Evolutionary conservation across 2,113 vertebrate species (phyloP).

Genomic region (Manacus vitellinus): DNA sequence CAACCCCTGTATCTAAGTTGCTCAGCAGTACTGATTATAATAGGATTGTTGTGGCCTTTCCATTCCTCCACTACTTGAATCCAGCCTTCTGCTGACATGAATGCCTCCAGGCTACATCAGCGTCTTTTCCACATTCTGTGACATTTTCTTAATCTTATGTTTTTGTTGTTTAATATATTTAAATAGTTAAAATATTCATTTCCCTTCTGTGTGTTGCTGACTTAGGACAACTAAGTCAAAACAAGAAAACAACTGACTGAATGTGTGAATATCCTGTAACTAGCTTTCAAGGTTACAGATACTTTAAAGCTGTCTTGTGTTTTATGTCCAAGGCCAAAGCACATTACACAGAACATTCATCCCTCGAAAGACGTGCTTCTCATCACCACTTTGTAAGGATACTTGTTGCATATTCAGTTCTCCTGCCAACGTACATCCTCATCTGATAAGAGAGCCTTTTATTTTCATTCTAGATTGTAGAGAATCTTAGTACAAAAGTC

Average conservation of each 20-base stretch:
- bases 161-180: not conserved
- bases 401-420: not conserved
- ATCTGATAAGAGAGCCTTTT: not conserved
- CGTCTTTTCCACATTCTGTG: not conserved
- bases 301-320: not conserved
- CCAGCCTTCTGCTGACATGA: not conserved
- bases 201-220: not conserved
- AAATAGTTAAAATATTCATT: not conserved
- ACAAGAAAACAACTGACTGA: not conserved
- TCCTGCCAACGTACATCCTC: not conserved
- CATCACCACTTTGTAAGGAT: not conserved
- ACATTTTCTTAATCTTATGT: not conserved
- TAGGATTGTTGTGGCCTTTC: not conserved
- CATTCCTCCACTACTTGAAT: not conserved
- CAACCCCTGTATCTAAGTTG: not conserved
- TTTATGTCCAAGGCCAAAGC: not conserved
- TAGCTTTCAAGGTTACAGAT: not conserved
- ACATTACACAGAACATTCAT: not conserved
- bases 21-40: not conserved
- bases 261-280: not conserved
- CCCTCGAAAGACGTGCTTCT: not conserved
- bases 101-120: not conserved
- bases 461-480: not conserved
- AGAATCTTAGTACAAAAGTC: not conserved
- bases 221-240: not conserved